Base-by-base conservation (phyloP, 2,888 invertebrate species). In the Cosmopolites sordidus region DNA sequence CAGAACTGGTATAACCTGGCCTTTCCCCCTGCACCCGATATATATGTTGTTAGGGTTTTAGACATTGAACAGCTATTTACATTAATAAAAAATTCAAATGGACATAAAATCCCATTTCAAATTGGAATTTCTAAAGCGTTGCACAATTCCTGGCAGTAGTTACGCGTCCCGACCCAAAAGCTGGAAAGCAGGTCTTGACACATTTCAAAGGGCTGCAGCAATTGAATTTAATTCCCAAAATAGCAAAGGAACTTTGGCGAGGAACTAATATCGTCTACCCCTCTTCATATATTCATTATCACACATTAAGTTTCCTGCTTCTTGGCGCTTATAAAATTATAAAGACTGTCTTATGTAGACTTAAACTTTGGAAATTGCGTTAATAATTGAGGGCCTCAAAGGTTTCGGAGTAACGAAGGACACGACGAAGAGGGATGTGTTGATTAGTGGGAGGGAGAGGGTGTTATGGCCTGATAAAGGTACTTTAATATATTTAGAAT, bases 251-350 rank as follows among this genome's bases (percentile, higher is more conserved):
- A 68, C 65, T 65, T 51, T 64, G 60, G 63, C 63, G 64, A 65
- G 64, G 66, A 47, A 29, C 51, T 51, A 69, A 67, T 69, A 68
- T 66, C 66, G 64, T 61, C 63, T 64, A 65, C 65, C 64, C 67
- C 69, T 69, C 66, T 69, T 71, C 68, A 71, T 69, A 69, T 69
- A 70, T 71, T 70, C 69, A 71, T 71, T 70, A 71, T 69, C 66
- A 62, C 64, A 69, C 68, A 66, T 69, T 69, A 69, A 69, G 66
- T 66, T 66, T 59, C 58, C 62, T 56, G 59, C 60, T 60, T 60
- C 58, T 61, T 64, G 63, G 63, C 60, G 64, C 63, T 62, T 64
- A 65, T 64, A 64, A 59, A 64, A 65, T 65, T 63, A 63, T 62
- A 59, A 60, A 62, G 60, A 59, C 58, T 58, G 51, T 53, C 52